Evolutionary conservation across 2,113 vertebrate genomes (phyloP).

Genomic region (Falco punctatus): DNA sequence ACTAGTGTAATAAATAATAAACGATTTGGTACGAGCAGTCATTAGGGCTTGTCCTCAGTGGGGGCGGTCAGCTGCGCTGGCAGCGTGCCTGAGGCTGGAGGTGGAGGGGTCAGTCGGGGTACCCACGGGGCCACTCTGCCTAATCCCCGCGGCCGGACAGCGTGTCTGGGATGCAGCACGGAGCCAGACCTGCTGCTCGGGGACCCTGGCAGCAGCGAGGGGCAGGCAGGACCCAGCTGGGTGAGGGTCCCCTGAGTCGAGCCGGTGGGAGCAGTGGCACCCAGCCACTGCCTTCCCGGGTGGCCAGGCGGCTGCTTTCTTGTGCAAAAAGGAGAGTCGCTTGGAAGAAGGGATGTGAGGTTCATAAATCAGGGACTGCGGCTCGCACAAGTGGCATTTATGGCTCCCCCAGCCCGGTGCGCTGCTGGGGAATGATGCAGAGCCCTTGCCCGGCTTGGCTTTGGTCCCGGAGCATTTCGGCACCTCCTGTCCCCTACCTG

Average conservation of each 20-base stretch:
- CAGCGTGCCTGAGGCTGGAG: not conserved
- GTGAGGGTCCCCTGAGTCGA: not conserved
- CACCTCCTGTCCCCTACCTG: not conserved
- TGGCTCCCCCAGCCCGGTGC: not conserved
- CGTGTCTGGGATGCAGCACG: accelerated
- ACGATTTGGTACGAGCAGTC: accelerated
- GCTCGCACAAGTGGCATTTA: not conserved
- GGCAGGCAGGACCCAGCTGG: accelerated
- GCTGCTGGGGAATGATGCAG: not conserved
- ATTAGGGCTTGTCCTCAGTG: not conserved
- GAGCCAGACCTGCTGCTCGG: not conserved
- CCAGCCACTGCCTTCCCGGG: accelerated
- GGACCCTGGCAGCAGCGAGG: not conserved
- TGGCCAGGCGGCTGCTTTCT: accelerated
- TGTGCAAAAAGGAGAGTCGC: not conserved
- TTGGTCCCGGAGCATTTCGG: not conserved
- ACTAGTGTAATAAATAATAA: not conserved
- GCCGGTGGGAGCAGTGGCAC: not conserved
- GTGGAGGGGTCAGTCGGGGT: not conserved
- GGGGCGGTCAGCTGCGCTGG: not conserved
- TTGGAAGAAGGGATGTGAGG: not conserved
- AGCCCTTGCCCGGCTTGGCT: not conserved
- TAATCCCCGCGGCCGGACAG: accelerated
- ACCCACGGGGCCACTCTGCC: no score
- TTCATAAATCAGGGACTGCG: not conserved